Percentiles rank a stretch among this genome's conserved stretches.
phyloP scores from a whole-genome alignment of 2,888 invertebrate species.

The Fragum sueziense region DNA sequence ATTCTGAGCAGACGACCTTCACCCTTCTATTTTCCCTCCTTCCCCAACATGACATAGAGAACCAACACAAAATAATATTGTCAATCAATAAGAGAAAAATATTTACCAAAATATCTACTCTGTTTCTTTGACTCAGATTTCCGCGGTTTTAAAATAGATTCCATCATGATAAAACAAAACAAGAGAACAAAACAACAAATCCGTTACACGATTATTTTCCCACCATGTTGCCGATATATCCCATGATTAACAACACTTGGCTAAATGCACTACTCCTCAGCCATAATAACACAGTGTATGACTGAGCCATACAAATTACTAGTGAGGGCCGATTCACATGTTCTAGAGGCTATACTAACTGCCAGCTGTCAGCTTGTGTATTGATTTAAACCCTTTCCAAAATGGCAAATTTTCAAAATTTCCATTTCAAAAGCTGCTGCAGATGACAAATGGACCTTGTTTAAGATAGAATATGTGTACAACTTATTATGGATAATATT shows the following conservation, averaged over 20 bases:
- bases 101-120: constrained; percentile 53
- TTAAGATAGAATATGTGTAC: too few relatives aligned
- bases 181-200: not conserved
- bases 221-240: constrained; percentile 2
- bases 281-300: constrained; percentile 35
- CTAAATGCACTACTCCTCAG: constrained; percentile 5
- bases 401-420: too few relatives aligned
- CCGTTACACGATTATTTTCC: not conserved
- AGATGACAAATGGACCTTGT: too few relatives aligned
- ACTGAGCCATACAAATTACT: constrained; percentile 46
- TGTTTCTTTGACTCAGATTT: constrained; percentile 51
- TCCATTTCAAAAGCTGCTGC: too few relatives aligned
- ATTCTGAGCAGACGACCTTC: not conserved
- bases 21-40: not conserved
- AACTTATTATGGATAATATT: too few relatives aligned
- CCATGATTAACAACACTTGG: not conserved
- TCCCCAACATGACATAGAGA: not conserved
- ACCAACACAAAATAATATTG: not conserved
- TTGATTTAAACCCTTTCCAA: constrained; percentile 5
- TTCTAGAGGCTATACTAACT: constrained; percentile 1
- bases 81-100: too few relatives aligned
- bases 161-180: constrained; percentile 38
- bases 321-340: constrained; percentile 53
- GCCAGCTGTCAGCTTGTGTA: constrained; percentile 15
- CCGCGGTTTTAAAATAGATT: constrained; percentile 49